A percentile compares a stretch with the other conserved stretches of the same genome.
Conservation (phyloP, 2,888 invertebrate genomes). For the Leucania comma region DNA sequence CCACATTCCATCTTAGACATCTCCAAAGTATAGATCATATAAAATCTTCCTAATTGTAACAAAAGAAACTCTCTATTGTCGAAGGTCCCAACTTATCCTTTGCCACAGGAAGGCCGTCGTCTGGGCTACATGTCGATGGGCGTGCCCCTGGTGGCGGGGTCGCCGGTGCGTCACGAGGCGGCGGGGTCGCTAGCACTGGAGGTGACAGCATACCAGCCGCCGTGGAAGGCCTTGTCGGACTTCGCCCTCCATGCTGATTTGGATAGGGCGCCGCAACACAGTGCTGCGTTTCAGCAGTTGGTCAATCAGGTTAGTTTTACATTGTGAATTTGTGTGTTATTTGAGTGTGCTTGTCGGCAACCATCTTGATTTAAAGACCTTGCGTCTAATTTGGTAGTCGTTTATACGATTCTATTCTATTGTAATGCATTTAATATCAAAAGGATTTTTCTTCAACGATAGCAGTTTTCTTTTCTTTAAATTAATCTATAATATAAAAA, state of each 20-base stretch:
- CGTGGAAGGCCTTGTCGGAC: slow-evolving; percentile 99
- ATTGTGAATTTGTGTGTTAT: not conserved
- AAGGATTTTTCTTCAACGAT: no score
- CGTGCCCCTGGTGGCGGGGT: slow-evolving; percentile 99
- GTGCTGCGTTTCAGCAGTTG: slow-evolving; percentile 98
- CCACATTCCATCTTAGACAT: no score
- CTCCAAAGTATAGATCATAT: no score
- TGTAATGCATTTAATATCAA: no score
- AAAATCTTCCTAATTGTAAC: slow-evolving; percentile 19
- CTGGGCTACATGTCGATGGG: slow-evolving; percentile 98
- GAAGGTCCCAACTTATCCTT: slow-evolving; percentile 62
- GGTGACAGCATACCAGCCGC: slow-evolving; percentile 97
- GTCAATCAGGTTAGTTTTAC: slow-evolving; percentile 94
- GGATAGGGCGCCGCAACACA: slow-evolving; percentile 96
- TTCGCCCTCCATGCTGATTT: slow-evolving; percentile 98
- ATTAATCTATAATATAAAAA: no score
- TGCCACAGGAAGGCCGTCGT: slow-evolving; percentile 96
- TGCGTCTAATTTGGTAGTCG: no score
- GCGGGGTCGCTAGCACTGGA: slow-evolving; percentile 97
- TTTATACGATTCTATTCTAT: no score
- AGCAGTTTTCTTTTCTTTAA: no score
- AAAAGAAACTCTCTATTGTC: slow-evolving; percentile 54
- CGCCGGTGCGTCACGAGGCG: slow-evolving; percentile 97
- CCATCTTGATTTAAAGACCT: no score
- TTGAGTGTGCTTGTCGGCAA: not conserved